Base-by-base conservation (phyloP, 2,888 invertebrate genomes). In the Myopa tessellatipennis region DNA sequence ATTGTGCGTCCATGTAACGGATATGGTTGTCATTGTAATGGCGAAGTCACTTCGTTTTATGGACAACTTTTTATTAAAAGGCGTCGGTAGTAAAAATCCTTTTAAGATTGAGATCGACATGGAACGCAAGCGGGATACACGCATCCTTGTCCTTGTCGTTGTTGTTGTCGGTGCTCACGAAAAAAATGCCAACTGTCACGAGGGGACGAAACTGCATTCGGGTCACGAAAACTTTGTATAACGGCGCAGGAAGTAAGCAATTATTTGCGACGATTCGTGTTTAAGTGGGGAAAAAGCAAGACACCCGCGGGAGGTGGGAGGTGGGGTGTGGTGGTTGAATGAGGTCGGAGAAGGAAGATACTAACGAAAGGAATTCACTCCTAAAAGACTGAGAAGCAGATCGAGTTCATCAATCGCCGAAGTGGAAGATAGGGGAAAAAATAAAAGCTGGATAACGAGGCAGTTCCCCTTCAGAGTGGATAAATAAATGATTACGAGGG, bases 21-120 rank as follows among this genome's bases (percentile, higher is more conserved):
- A 72, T 61, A 72, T 61, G 61, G 38, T 18, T 45, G 75, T 65
- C 60, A 58, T 75, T 58, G 68, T 75, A 58, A 58, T 75, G 68
- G 55, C 75, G 60, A 69, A 75, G 75, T 75, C 75, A 75, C 75
- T 75, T 69, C 68, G 75, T 75, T 75, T 75, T 75, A 75, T 75
- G 75, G 68, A 58, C 60, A 60, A 7, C 55, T 73, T 79, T 74
- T 60, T 76, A 76, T 75, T 68, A 69, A 75, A 80, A 81, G 81
- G 81, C 80, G 79, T 80, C 80, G 81, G 81, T 83, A 83, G 82
- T 84, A 84, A 84, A 84, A 84, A 84, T 84, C 83, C 84, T 84
- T 84, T 84, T 83, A 84, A 84, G 83, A 83, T 82, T 82, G 78
- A 79, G 79, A 80, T 77, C 79, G 78, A 77, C 79, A 81, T 80